These are phyloP conservation scores for Priocnemis perturbator DNA, from an alignment of 2,888 invertebrate genomes.

Conservation along the genomic window DNA sequence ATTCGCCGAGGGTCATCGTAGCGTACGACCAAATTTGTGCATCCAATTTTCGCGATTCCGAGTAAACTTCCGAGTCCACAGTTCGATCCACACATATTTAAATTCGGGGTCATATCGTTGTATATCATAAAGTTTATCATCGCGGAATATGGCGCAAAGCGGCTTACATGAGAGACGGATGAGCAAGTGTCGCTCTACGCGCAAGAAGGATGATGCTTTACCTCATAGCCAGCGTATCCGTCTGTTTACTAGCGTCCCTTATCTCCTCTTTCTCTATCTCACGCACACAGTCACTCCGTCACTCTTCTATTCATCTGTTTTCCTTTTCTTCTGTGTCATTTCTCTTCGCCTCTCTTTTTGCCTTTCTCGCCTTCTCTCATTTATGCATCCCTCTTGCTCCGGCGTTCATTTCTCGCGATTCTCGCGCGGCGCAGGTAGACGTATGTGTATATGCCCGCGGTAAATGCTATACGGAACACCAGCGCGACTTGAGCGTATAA, in stretches of 20 bases:
- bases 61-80: too few species aligned
- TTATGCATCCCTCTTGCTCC: conserved; percentile 13
- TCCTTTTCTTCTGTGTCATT: conserved; percentile 6
- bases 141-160: conserved; percentile 57
- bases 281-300: conserved; percentile 28
- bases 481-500: conserved; percentile 41
- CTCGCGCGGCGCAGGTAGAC: background rate
- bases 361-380: conserved; percentile 9
- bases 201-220: conserved; percentile 40
- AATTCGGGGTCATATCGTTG: conserved; percentile 35
- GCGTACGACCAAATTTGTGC: too few species aligned
- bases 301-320: conserved; percentile 25
- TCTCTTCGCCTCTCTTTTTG: conserved; percentile 17
- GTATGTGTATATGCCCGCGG: conserved; percentile 38
- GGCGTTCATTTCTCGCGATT: background rate
- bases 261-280: background rate
- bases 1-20: too few species aligned
- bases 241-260: conserved; percentile 3
- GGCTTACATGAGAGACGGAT: conserved; percentile 49
- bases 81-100: background rate
- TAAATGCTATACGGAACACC: conserved; percentile 40
- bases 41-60: too few species aligned
- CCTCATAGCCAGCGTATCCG: conserved; percentile 32
- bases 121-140: conserved; percentile 45
- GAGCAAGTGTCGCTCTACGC: conserved; percentile 38